phyloP scores from a whole-genome alignment of 2,888 invertebrate genomes.

The Philopedon plagiatum region DNA sequence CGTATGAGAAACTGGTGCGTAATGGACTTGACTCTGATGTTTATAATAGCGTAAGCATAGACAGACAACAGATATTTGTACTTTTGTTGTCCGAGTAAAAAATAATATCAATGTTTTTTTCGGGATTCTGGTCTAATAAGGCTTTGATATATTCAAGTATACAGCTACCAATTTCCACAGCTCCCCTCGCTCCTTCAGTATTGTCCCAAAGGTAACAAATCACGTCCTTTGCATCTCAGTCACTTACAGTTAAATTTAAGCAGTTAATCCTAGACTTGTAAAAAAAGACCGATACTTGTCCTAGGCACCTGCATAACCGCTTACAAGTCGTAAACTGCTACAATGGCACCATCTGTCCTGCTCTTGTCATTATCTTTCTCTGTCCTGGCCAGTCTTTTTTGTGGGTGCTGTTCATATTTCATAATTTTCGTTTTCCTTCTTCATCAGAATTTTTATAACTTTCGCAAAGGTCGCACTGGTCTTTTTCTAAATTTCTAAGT shows the following conservation, averaged over 20 bases:
- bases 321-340: slow-evolving; percentile 8
- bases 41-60: slow-evolving; percentile 48
- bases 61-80: slow-evolving; percentile 25
- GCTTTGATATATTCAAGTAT: slow-evolving; percentile 2
- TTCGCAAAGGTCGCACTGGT: too few species aligned
- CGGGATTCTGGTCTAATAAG: neutral
- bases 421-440: neutral
- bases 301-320: neutral
- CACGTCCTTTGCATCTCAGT: neutral
- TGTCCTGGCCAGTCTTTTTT: neutral
- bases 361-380: slow-evolving; percentile 7
- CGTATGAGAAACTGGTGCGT: slow-evolving; percentile 47
- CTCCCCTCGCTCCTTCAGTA: slow-evolving; percentile 4
- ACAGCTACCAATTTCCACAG: slow-evolving; percentile 20
- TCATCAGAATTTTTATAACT: too few species aligned
- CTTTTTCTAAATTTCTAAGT: too few species aligned
- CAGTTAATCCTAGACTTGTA: neutral
- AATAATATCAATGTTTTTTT: slow-evolving; percentile 7
- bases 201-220: slow-evolving; percentile 13
- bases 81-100: slow-evolving; percentile 40
- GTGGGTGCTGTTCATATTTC: neutral
- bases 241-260: neutral
- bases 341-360: neutral
- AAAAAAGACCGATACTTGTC: neutral
- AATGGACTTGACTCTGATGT: slow-evolving; percentile 36